phyloP scores from a whole-genome alignment of 2,113 vertebrate genomes.

The Riparia riparia region DNA sequence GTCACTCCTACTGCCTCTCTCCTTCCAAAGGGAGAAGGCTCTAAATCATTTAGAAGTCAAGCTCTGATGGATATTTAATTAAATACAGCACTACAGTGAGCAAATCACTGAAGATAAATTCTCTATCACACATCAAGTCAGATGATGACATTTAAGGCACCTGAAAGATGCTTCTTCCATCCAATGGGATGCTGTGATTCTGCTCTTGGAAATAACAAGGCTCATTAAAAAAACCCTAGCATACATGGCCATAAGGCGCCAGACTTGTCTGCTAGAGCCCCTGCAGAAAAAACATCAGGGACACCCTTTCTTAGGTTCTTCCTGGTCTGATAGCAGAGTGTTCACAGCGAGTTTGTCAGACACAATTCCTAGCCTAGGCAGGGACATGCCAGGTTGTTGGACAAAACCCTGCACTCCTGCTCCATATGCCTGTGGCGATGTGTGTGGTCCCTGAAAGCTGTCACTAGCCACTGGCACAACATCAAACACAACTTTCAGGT shows the following conservation, averaged over 20 bases:
- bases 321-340: not conserved
- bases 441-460: not conserved
- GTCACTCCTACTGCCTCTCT: not conserved
- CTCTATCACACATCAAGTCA: not conserved
- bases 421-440: not conserved
- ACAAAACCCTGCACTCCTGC: not conserved
- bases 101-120: not conserved
- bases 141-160: not conserved
- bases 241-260: accelerated
- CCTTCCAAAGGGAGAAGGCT: not conserved
- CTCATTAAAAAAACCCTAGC: not conserved
- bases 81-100: not conserved
- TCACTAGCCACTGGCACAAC: not conserved
- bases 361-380: not conserved
- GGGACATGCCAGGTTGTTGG: accelerated
- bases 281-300: not conserved
- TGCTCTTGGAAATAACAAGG: not conserved
- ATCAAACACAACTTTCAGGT: not conserved
- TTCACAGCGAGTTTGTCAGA: not conserved
- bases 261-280: not conserved
- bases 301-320: not conserved
- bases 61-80: not conserved
- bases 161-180: not conserved
- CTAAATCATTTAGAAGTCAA: not conserved
- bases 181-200: not conserved